phyloP scores from a whole-genome alignment of 23 tunicate genomes.

The Trididemnum miniatum region DNA sequence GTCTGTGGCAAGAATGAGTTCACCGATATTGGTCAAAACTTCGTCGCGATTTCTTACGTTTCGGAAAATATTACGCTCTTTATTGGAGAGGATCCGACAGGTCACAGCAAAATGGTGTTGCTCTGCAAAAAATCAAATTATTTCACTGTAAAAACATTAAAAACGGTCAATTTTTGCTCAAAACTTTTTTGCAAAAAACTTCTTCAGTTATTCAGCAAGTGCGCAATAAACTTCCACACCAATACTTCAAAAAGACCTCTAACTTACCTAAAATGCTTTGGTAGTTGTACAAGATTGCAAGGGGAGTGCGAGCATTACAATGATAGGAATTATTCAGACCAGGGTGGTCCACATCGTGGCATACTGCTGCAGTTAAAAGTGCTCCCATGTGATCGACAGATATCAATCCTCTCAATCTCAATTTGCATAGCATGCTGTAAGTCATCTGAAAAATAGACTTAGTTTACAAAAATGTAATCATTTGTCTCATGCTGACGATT shows the following conservation, averaged over 20 bases:
- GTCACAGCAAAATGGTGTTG: conserved; percentile 95
- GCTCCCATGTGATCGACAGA: conserved; percentile 85
- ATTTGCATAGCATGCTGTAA: conserved; percentile 82
- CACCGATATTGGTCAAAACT: conserved; percentile 66
- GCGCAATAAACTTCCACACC: too few species aligned
- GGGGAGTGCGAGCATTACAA: conserved; percentile 78
- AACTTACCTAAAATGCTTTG: conserved; percentile 83
- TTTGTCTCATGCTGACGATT: too few species aligned
- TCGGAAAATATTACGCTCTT: conserved; percentile 75
- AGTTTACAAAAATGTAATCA: too few species aligned
- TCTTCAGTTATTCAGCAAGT: too few species aligned
- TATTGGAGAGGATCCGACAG: conserved; percentile 87
- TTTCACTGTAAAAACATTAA: too few species aligned
- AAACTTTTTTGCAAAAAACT: too few species aligned
- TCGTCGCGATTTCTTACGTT: conserved; percentile 82
- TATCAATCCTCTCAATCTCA: conserved; percentile 44
- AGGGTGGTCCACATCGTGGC: conserved; percentile 97
- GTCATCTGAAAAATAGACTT: conserved; percentile 77
- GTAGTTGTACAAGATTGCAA: conserved; percentile 90
- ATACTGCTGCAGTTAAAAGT: conserved; percentile 82
- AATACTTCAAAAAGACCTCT: too few species aligned
- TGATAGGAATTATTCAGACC: conserved; percentile 89
- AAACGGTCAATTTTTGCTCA: too few species aligned
- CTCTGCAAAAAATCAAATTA: conserved; percentile 48
- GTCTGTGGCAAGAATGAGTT: conserved; percentile 88